Conservation (phyloP, 37 sponge, comb jelly and placozoan species). For the Halisarca cf. caerulea region DNA sequence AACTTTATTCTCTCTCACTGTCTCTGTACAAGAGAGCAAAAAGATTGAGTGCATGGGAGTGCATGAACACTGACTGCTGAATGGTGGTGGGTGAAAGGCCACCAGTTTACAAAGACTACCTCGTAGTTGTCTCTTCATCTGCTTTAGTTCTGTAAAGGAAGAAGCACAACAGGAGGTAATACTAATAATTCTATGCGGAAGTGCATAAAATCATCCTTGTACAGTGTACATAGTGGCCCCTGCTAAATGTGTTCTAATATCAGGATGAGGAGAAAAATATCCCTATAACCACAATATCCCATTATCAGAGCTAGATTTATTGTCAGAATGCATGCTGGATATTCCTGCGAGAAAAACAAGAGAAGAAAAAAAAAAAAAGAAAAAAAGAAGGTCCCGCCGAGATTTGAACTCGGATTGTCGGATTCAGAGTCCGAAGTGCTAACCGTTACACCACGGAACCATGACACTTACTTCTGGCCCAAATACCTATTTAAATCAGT, state of each 20-base stretch:
- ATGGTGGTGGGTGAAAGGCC: neutral
- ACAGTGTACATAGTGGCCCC: no score
- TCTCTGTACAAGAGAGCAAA: constrained; percentile 36
- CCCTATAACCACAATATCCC: no score
- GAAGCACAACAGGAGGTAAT: neutral
- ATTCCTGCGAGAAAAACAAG: neutral
- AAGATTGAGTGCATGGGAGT: neutral
- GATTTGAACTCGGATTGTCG: constrained; percentile 40
- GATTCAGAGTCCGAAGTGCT: constrained; percentile 40
- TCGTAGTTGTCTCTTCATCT: constrained; percentile 31
- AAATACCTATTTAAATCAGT: neutral
- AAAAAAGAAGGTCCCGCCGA: constrained; percentile 32
- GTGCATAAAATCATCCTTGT: no score
- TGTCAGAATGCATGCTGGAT: neutral
- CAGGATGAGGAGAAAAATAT: no score
- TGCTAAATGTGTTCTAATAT: no score
- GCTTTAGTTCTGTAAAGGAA: constrained; percentile 11
- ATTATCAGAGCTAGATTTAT: no score
- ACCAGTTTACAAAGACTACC: constrained; percentile 7
- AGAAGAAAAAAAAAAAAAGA: neutral
- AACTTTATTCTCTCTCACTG: constrained; percentile 47
- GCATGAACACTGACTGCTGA: neutral
- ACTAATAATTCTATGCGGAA: no score
- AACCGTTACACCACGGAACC: constrained; percentile 37
- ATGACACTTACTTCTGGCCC: neutral